Evolutionary conservation across 2,113 vertebrate genomes (phyloP), one percentile per base, ranked within the genome.

Genomic region (Nibea albiflora): DNA sequence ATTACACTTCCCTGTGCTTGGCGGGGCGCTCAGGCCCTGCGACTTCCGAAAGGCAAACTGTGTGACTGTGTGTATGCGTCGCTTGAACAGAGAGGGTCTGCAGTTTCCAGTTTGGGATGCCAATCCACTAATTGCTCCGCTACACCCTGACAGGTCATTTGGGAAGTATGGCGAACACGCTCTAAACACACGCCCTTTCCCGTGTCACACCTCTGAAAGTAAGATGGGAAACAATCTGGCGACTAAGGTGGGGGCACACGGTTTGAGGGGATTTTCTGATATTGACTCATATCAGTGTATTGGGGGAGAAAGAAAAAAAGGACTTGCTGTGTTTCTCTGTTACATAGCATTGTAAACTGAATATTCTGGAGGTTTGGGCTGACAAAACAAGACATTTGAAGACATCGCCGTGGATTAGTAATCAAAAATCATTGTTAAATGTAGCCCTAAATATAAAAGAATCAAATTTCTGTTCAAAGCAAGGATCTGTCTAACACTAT

Each of bases 1-100:
- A 95, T 95, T 95, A 94, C 53, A 73, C 85, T 88, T 90, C 86
- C 71, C 83, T 85, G 86, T 74, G 84, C 90, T 86, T 88, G 87
- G 88, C 83, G 80, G 88, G 88, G 83, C 22, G 73, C 85, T 87
- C 46, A 14, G 77, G 82, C 76, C 81, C 78, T 89, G 81, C 14
- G 53, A 92, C 88, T 92, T 90, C 90, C 76, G 83, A 85, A 54
- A 85, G 54, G 73, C 83, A 61, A 69, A 77, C 61, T 83, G 72
- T 83, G 80, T 71, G 70, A 72, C 66, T 49, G 74, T 69, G 69
- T 58, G 58, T 71, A 66, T 46, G 83, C 78, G 73, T 24, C 24
- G 77, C 12, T 72, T 77, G 73, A 88, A 84, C 85, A 83, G 54
- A 87, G 74, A 87, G 78, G 84, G 71, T 74, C 78, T 87, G 83